A percentile compares a stretch with the other conserved stretches of the same genome.
Conservation (phyloP, 2,888 invertebrate species). For the Cataglyphis livida region DNA sequence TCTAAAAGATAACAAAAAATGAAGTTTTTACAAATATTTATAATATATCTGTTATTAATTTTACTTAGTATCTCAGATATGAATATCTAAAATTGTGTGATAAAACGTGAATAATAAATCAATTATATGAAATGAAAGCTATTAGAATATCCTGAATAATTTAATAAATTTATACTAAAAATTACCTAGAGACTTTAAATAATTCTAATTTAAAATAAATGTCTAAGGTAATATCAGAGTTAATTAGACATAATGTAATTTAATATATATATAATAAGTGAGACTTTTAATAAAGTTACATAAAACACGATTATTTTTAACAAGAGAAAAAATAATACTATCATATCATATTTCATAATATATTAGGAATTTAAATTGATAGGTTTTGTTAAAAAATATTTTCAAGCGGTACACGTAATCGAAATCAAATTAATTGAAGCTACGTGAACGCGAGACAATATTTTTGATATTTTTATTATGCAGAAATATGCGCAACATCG, state of each 20-base stretch:
- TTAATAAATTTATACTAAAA: background rate
- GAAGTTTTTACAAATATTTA: background rate
- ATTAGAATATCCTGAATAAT: background rate
- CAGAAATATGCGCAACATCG: constrained; percentile 2
- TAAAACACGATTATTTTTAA: constrained; percentile 2
- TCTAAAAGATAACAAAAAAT: background rate
- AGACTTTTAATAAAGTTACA: background rate
- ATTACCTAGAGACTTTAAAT: background rate
- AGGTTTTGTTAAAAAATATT: constrained; percentile 28
- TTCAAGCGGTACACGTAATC: constrained; percentile 34
- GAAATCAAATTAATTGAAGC: constrained; percentile 30
- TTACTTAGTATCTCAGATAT: background rate
- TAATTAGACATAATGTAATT: background rate
- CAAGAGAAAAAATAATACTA: background rate
- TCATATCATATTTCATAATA: constrained; percentile 9
- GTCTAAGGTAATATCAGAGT: no score
- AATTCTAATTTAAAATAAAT: background rate
- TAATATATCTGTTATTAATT: background rate
- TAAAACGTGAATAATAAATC: background rate
- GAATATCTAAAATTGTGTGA: background rate
- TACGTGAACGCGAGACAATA: constrained; percentile 20
- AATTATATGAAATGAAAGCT: background rate
- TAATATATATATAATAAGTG: background rate
- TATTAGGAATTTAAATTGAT: constrained; percentile 19
- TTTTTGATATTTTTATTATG: constrained; percentile 45